Evolutionary conservation across 2,888 invertebrate species (phyloP).

Genomic region (Ichneumoninae sp.): DNA sequence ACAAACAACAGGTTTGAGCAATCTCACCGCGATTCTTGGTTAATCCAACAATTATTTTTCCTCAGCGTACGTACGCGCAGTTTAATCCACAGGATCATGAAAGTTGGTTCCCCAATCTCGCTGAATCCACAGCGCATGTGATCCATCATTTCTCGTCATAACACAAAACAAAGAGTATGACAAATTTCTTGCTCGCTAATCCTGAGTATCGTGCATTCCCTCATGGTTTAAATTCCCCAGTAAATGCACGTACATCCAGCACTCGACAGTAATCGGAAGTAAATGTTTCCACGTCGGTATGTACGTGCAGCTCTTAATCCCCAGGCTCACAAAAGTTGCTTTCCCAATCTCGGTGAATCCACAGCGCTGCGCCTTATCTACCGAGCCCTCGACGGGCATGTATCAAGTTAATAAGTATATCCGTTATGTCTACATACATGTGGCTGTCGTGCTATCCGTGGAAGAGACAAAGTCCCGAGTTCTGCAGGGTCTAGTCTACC

Average conservation of each 20-base stretch:
- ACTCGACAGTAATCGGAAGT: not conserved
- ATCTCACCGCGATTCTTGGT: no score
- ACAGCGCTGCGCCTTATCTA: not conserved
- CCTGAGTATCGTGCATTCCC: not conserved
- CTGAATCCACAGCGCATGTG: no score
- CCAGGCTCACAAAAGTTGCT: conserved; percentile 20
- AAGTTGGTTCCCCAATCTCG: no score
- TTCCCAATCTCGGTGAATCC: conserved; percentile 25
- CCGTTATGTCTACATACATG: not conserved
- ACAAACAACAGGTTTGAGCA: no score
- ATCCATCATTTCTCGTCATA: no score
- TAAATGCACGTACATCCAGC: not conserved
- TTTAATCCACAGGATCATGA: no score
- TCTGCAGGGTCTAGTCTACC: conserved; percentile 49
- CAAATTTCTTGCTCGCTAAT: not conserved
- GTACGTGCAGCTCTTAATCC: conserved; percentile 19
- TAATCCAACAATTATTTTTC: no score
- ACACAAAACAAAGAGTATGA: no score
- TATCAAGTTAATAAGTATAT: conserved; percentile 25
- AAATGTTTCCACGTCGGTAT: conserved; percentile 1
- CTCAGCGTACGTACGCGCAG: no score
- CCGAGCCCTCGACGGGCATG: not conserved
- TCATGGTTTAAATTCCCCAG: not conserved
- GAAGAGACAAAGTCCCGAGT: conserved; percentile 44
- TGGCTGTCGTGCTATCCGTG: conserved; percentile 15